Base-by-base conservation (phyloP, 2,113 vertebrate genomes). In the Chelonoidis abingdonii region DNA sequence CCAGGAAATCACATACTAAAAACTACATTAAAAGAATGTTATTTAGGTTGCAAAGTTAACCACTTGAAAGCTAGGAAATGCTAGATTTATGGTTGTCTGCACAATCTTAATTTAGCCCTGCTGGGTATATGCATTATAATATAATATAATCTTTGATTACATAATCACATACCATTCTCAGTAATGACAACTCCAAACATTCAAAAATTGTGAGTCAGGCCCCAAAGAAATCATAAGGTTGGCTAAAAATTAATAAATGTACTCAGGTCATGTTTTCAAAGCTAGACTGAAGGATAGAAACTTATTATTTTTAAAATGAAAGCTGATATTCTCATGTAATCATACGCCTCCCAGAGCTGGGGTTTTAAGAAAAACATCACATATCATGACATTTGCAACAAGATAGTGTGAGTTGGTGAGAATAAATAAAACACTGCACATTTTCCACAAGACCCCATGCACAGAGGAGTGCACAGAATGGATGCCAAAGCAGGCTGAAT, bases 111-210 rank as follows among this genome's bases (percentile, higher is more conserved):
- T 95, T 90, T 83, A 94, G 80, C 17, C 56, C 56, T 89, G 93
- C 84, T 76, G n/a, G 86, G 83, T 90, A 90, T 57, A 88, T 8
- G 19, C 41, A 83, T 62, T 79, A 86, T 84, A 69, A 89, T 62
- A 62, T 62, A 62, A 69, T 69, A 21, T 69, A 69, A 65, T 65
- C 14, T 65, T 65, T 65, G 87, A 94, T 95, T 56, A 54, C 92
- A 89, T 93, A 47, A 94, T 90, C 72, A 93, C 92, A 81, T 88
- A 89, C 54, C 35, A 86, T 90, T 88, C 93, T 80, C 72, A 96
- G 89, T 53, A 89, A 91, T 92, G 92, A 57, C 91, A 91, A 96
- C 90, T 91, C 87, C 79, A 91, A 72, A 87, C 86, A 49, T 57
- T 95, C 76, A 89, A 4, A 84, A 95, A 84, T 44, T n/a, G n/a